phyloP scores from a whole-genome alignment of 2,113 vertebrate genomes.

The Zootoca vivipara region DNA sequence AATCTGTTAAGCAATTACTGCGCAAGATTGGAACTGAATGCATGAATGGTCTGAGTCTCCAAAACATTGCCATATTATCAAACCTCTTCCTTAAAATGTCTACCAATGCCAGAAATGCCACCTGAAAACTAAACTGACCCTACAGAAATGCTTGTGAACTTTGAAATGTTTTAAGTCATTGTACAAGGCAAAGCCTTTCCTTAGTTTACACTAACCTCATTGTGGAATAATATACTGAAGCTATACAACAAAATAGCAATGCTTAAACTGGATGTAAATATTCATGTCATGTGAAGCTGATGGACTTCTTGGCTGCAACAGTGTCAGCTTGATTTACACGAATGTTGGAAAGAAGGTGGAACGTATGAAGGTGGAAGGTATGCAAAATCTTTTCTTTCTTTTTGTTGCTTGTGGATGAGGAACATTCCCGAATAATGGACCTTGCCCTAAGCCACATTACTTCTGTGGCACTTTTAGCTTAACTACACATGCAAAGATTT shows the following conservation, averaged over 20 bases:
- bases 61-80: constrained; percentile 32
- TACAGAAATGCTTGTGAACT: constrained; percentile 5
- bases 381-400: too few species aligned
- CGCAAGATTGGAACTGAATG: not conserved
- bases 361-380: too few species aligned
- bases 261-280: not conserved
- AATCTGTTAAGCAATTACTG: not conserved
- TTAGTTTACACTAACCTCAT: not conserved
- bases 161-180: not conserved
- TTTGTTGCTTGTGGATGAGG: not conserved
- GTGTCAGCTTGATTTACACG: not conserved
- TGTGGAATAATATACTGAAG: not conserved
- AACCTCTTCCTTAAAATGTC: constrained; percentile 49
- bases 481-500: too few species aligned
- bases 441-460: not conserved
- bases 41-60: constrained; percentile 22
- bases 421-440: not conserved
- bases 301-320: not conserved
- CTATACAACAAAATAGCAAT: not conserved
- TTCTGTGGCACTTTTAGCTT: too few species aligned
- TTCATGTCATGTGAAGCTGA: not conserved
- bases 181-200: not conserved
- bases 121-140: constrained; percentile 8
- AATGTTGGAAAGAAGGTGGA: too few species aligned
- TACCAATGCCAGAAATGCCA: constrained; percentile 47